These are phyloP conservation scores for Xiphophorus maculatus DNA, from an alignment of 2,113 vertebrate genomes.

Conservation along the genomic window DNA sequence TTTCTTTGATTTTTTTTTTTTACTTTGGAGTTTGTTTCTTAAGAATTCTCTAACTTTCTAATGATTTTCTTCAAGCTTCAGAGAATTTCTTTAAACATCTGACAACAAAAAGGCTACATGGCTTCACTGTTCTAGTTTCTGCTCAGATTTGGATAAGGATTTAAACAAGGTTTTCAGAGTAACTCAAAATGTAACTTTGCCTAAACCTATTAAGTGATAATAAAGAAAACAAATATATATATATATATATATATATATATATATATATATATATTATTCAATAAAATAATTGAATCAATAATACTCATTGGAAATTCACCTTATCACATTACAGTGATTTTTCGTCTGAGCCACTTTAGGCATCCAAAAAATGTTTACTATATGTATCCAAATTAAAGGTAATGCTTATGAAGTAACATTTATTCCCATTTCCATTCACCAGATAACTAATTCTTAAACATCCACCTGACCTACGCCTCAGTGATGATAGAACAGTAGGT, in stretches of 20 bases:
- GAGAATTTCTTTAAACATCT: too few species aligned
- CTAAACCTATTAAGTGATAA: background rate
- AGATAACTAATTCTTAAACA: conserved; percentile 7
- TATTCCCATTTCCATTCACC: background rate
- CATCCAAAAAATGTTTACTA: conserved; percentile 8
- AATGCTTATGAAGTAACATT: conserved; percentile 17
- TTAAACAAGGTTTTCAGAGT: too few species aligned
- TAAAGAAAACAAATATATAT: background rate
- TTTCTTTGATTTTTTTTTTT: too few species aligned
- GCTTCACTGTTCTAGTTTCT: too few species aligned
- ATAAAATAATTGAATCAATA: conserved; percentile 6
- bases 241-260: too few species aligned
- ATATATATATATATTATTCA: too few species aligned
- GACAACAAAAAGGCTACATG: too few species aligned
- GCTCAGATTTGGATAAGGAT: too few species aligned
- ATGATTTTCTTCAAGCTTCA: too few species aligned
- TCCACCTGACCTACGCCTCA: conserved; percentile 12
- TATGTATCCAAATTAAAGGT: conserved; percentile 10
- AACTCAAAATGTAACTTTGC: background rate
- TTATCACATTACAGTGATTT: background rate
- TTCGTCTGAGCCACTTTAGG: background rate
- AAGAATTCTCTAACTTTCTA: too few species aligned
- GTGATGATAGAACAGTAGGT: conserved; percentile 36
- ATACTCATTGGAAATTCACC: conserved; percentile 15
- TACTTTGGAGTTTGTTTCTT: too few species aligned